These are phyloP conservation scores for Anguilla megastoma DNA, from an alignment of 2,797 vertebrate genomes.

Conservation along the genomic window DNA sequence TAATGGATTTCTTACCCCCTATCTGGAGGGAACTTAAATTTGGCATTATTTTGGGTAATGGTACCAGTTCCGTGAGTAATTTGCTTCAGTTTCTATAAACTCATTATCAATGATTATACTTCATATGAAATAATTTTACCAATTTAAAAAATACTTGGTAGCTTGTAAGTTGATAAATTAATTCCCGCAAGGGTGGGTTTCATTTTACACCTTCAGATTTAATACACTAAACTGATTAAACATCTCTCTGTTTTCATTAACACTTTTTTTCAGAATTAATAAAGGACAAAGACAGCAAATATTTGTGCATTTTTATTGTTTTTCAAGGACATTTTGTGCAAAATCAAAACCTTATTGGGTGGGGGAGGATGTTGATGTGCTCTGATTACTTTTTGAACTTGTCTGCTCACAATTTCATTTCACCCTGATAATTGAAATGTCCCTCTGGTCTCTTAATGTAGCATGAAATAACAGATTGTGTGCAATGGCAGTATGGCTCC, in stretches of 20 bases:
- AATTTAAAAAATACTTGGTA: not conserved
- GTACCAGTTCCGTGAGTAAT: not conserved
- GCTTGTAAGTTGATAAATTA: not conserved
- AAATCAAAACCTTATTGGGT: not conserved
- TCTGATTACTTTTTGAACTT: conserved; percentile 33
- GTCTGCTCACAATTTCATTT: not conserved
- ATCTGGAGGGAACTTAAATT: not conserved
- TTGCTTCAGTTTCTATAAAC: not conserved
- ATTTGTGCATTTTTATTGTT: not conserved
- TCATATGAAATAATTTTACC: not conserved
- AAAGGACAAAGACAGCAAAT: not conserved
- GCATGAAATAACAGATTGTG: conserved; percentile 52
- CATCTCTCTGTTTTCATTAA: not conserved
- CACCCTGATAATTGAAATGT: conserved; percentile 40
- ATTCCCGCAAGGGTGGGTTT: not conserved
- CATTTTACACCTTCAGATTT: not conserved
- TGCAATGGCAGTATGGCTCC: conserved; percentile 36
- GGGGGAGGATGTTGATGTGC: conserved; percentile 13
- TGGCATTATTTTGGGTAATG: not conserved
- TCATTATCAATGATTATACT: not conserved
- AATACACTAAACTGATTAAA: not conserved
- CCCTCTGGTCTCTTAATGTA: conserved; percentile 55
- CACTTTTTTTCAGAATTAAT: not conserved
- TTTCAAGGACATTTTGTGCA: not conserved
- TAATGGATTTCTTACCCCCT: not conserved